A percentile compares a stretch with the other conserved stretches of the same genome.
phyloP scores from a whole-genome alignment of 2,113 vertebrate genomes.

The Smithornis capensis region DNA sequence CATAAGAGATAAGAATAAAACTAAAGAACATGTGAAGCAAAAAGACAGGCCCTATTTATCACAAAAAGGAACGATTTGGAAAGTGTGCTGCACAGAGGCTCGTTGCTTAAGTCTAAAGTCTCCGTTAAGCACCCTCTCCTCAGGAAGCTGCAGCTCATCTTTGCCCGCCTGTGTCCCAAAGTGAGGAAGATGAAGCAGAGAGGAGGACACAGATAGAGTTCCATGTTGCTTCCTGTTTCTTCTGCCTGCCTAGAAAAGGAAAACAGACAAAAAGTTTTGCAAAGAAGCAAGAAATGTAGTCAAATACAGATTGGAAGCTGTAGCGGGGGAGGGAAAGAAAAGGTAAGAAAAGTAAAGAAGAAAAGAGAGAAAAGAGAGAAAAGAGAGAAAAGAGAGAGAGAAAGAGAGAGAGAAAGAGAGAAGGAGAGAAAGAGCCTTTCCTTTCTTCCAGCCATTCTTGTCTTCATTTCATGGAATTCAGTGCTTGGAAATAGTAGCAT shows the following conservation, averaged over 20 bases:
- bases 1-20: neutral
- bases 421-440: neutral
- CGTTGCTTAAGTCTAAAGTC: rapidly evolving
- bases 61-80: neutral
- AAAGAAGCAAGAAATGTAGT: neutral
- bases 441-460: neutral
- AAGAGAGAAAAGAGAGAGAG: no score
- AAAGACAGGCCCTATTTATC: neutral
- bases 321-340: neutral
- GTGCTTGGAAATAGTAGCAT: neutral
- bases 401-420: no score
- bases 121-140: neutral
- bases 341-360: no score
- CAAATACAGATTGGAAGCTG: neutral
- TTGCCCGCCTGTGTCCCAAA: neutral
- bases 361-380: no score
- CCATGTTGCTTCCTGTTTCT: neutral
- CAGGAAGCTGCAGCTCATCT: neutral
- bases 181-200: neutral
- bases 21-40: neutral
- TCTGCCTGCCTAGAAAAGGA: neutral
- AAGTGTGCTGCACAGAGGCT: neutral
- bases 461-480: neutral
- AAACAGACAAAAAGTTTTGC: neutral
- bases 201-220: neutral